Conservation (phyloP, 2,113 vertebrate genomes). For the Heteronetta atricapilla region DNA sequence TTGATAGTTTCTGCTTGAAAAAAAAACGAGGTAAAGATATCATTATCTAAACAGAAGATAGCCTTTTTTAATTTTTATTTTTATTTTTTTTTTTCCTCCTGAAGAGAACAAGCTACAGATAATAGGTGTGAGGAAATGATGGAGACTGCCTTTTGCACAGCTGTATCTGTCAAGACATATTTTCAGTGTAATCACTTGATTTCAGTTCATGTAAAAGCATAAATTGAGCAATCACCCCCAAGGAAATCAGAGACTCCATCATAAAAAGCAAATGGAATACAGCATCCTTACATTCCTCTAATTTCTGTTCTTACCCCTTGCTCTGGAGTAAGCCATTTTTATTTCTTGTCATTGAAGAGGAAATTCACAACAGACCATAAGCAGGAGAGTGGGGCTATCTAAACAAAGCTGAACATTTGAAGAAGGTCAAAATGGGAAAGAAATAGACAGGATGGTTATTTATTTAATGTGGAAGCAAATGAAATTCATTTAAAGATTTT, state of each 20-base stretch:
- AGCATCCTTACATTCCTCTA: constrained; percentile 10
- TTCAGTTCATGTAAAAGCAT: constrained; percentile 36
- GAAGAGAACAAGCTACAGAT: constrained; percentile 31
- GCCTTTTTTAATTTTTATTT: neutral
- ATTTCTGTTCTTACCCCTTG: constrained; percentile 4
- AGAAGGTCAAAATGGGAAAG: neutral
- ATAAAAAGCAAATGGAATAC: constrained; percentile 22
- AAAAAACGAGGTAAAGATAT: neutral
- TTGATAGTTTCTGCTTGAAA: constrained; percentile 30
- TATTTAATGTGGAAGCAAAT: neutral
- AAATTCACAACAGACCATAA: neutral
- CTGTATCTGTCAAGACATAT: neutral
- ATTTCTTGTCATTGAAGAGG: neutral
- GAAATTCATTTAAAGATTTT: neutral
- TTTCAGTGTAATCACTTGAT: constrained; percentile 52
- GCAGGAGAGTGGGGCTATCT: neutral
- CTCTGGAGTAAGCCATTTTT: neutral
- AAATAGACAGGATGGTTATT: neutral
- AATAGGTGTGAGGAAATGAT: constrained; percentile 11
- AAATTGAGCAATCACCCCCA: constrained; percentile 7
- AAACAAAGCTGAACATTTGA: neutral
- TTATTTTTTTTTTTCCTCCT: constrained; percentile 13
- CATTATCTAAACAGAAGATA: constrained; percentile 41
- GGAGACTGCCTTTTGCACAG: neutral
- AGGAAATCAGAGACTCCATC: constrained; percentile 28